Base-by-base conservation (phyloP, 37 sponge, comb jelly and placozoan genomes). In the Tethya wilhelma region DNA sequence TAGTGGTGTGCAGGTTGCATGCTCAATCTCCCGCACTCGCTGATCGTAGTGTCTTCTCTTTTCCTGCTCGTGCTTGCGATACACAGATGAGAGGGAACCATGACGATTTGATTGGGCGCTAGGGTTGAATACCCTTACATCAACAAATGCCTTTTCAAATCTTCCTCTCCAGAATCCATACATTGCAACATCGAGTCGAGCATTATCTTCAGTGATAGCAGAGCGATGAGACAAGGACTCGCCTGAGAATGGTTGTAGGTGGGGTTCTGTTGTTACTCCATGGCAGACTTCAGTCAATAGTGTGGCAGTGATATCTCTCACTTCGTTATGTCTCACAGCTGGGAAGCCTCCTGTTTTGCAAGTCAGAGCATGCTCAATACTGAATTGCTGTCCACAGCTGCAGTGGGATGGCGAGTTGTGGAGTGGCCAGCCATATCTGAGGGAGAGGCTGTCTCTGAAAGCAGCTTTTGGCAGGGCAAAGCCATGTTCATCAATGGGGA, bases 211-310 rank as follows among this genome's bases (percentile, higher is more conserved):
- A 46, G 66, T 73, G 66, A 37, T 82, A 29, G 74, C 74, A 37
- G 83, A 66, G 11, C 53, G 5, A 22, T 42, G 53, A 33, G 49
- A 25, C 25, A 73, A n/a, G 49, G 63, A 29, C 34, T 82, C 83
- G 19, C 83, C 74, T 22, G 45, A 41, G 32, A 82, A 53, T 17
- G 82, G 82, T 63, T 81, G 82, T 44, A 71, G 64, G 64, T 58
- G 60, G 12, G 82, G 73, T 72, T 81, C 82, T 25, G 46, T 81
- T 22, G 73, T 38, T 44, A 81, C 82, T 41, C 41, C 42, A 33
- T 71, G 64, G 65, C 82, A 81, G 12, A 81, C 82, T 26, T 81
- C 64, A 38, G 82, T 64, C 46, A 81, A 53, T 36, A 81, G 55
- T 44, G 63, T 42, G 42, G 82, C 82, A 69, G 82, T 81, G 36